These are phyloP conservation scores for Diprion similis DNA, from an alignment of 1,140 invertebrate species.

Conservation along the genomic window DNA sequence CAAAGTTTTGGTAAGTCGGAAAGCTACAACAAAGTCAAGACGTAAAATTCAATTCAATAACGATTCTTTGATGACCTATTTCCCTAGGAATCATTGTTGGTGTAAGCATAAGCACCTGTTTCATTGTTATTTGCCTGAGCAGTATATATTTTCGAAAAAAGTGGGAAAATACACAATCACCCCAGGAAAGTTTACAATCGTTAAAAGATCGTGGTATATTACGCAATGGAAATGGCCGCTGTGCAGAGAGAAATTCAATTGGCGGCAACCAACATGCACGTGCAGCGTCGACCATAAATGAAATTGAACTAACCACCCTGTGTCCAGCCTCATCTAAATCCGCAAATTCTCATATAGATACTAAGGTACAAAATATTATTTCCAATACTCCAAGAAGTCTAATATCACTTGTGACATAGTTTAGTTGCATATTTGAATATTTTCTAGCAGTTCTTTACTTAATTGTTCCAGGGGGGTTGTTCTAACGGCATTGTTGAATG, in stretches of 20 bases:
- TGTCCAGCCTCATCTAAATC: constrained; percentile 49
- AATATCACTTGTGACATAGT: constrained; percentile 17
- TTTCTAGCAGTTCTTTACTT: constrained; percentile 8
- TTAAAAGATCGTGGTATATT: constrained; percentile 43
- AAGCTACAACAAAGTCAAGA: constrained; percentile 11
- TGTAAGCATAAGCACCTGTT: constrained; percentile 54
- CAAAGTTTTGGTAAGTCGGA: constrained; percentile 54
- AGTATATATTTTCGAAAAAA: constrained; percentile 55
- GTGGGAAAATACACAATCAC: constrained; percentile 47
- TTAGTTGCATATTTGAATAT: background rate
- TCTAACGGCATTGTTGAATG: constrained; percentile 58
- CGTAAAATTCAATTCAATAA: constrained; percentile 8
- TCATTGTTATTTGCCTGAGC: constrained; percentile 53
- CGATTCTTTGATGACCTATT: constrained; percentile 15
- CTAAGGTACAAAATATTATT: constrained; percentile 38
- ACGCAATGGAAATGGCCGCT: constrained; percentile 52
- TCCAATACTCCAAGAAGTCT: background rate
- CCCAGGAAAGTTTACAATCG: constrained; percentile 45
- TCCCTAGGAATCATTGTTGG: constrained; percentile 51
- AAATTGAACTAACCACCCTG: constrained; percentile 53
- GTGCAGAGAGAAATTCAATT: constrained; percentile 48
- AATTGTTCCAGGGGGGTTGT: constrained; percentile 50
- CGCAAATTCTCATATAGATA: constrained; percentile 49
- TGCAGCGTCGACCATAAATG: constrained; percentile 39
- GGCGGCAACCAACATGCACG: constrained; percentile 47